Evolutionary conservation across 2,797 vertebrate genomes (phyloP).

Genomic region (Nothura maculosa): DNA sequence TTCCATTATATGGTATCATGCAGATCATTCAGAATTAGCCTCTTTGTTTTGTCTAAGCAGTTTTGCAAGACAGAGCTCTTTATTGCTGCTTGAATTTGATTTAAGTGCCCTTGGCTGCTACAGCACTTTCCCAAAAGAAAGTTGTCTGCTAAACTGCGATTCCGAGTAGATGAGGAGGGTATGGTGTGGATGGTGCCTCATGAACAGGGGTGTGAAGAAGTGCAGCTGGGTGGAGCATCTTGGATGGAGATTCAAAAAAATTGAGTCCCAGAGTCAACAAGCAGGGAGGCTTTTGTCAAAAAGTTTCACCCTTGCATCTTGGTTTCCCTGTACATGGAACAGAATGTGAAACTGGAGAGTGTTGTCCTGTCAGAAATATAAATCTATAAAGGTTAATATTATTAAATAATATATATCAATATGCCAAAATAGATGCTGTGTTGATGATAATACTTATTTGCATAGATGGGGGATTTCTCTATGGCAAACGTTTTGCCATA

Average conservation of each 20-base stretch:
- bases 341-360: not conserved
- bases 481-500: too few relatives aligned
- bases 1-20: not conserved
- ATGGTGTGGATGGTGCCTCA: not conserved
- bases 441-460: not conserved
- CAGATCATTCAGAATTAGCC: not conserved
- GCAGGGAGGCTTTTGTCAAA: rapidly evolving
- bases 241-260: rapidly evolving
- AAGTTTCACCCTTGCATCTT: not conserved
- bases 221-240: not conserved
- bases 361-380: not conserved
- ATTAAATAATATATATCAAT: not conserved
- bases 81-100: not conserved
- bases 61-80: not conserved
- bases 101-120: not conserved
- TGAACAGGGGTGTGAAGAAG: rapidly evolving
- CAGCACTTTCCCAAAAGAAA: not conserved
- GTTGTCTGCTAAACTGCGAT: not conserved
- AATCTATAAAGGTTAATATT: not conserved
- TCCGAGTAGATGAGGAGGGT: rapidly evolving
- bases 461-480: not conserved
- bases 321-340: not conserved
- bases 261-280: rapidly evolving
- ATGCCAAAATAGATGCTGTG: not conserved
- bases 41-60: not conserved